Percentiles rank a stretch among this genome's conserved stretches.
phyloP scores from a whole-genome alignment of 2,888 invertebrate species.

The Mythimna pallens region DNA sequence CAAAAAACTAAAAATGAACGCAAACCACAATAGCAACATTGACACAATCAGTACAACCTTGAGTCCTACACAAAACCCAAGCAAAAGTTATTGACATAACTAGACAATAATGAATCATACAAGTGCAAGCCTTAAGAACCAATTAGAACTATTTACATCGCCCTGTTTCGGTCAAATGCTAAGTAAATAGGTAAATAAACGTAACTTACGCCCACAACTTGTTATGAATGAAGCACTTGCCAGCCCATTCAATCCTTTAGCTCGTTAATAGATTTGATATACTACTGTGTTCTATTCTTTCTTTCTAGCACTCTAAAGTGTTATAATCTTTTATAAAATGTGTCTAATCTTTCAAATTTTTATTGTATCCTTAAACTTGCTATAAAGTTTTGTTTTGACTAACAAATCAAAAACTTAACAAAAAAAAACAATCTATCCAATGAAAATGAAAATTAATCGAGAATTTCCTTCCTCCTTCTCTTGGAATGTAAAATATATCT shows the following conservation, averaged over 20 bases:
- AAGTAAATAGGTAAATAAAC: constrained; percentile 55
- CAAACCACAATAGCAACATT: neutral
- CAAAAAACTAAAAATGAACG: neutral
- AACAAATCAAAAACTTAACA: neutral
- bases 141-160: constrained; percentile 60
- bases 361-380: constrained; percentile 15
- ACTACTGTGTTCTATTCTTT: neutral
- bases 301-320: neutral
- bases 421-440: neutral
- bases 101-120: constrained; percentile 49
- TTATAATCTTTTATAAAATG: neutral
- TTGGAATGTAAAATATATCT: constrained; percentile 15
- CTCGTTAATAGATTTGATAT: constrained; percentile 29
- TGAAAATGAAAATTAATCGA: constrained; percentile 12
- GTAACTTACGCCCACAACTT: constrained; percentile 55
- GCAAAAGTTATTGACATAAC: constrained; percentile 41
- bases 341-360: neutral
- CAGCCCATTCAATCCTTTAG: constrained; percentile 42
- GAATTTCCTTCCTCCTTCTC: constrained; percentile 13
- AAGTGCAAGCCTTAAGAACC: constrained; percentile 48
- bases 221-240: constrained; percentile 59
- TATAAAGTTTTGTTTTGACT: constrained; percentile 4
- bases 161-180: constrained; percentile 51
- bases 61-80: constrained; percentile 46
- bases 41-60: constrained; percentile 32